Conservation (phyloP, 2,113 vertebrate genomes). For the Thunnus thynnus region DNA sequence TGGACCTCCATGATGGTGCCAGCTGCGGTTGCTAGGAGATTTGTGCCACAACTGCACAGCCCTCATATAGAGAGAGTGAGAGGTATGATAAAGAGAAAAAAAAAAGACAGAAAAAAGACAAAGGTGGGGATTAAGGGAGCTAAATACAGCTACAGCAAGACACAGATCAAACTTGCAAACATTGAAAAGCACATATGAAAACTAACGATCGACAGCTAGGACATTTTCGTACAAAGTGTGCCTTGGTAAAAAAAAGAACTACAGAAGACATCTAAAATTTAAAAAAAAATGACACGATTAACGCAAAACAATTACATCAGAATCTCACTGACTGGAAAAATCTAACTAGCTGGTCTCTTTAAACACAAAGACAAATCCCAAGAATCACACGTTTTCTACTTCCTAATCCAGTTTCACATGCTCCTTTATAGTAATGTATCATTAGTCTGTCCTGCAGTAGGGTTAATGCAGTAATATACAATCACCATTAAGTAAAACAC, state of each 20-base stretch:
- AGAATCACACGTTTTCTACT: slow-evolving; percentile 48
- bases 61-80: slow-evolving; percentile 45
- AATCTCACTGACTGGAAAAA: slow-evolving; percentile 25
- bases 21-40: slow-evolving; percentile 44
- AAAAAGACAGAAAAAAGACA: slow-evolving; percentile 43
- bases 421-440: slow-evolving; percentile 21
- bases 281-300: slow-evolving; percentile 23
- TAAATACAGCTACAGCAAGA: slow-evolving; percentile 73
- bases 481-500: slow-evolving; percentile 36
- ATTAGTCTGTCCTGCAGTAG: slow-evolving; percentile 43
- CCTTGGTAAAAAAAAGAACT: slow-evolving; percentile 48
- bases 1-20: slow-evolving; percentile 28
- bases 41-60: slow-evolving; percentile 43
- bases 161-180: slow-evolving; percentile 76
- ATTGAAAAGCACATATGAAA: slow-evolving; percentile 69
- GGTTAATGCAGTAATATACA: slow-evolving; percentile 34
- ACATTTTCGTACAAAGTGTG: slow-evolving; percentile 60
- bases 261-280: slow-evolving; percentile 47
- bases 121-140: slow-evolving; percentile 47
- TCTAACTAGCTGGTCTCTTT: slow-evolving; percentile 40
- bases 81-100: slow-evolving; percentile 17
- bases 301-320: slow-evolving; percentile 46
- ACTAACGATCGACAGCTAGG: slow-evolving; percentile 55
- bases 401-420: slow-evolving; percentile 41
- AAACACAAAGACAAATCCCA: slow-evolving; percentile 60